phyloP scores from a whole-genome alignment of 2,113 vertebrate species.

The Oncorhynchus keta region DNA sequence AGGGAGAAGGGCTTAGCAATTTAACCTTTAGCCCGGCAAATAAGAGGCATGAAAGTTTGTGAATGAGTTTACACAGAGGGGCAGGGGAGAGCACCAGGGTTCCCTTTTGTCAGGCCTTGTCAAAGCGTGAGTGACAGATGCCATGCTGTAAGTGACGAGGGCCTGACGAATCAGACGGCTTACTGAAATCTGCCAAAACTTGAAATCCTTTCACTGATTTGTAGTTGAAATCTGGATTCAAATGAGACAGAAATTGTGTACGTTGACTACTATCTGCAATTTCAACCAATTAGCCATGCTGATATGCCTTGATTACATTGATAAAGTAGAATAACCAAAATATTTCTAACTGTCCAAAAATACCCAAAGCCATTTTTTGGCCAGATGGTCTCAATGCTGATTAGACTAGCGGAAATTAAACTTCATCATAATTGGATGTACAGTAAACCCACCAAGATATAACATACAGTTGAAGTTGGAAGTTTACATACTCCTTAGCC shows the following conservation, averaged over 20 bases:
- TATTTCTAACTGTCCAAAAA: too few relatives aligned
- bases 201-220: too few relatives aligned
- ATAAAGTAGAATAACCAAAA: too few relatives aligned
- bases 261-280: too few relatives aligned
- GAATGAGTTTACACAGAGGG: slow-evolving; percentile 2
- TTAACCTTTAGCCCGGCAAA: slow-evolving; percentile 1
- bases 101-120: background rate
- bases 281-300: too few relatives aligned
- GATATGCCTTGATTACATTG: too few relatives aligned
- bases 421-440: too few relatives aligned
- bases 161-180: background rate
- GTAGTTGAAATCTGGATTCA: too few relatives aligned
- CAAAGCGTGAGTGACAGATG: slow-evolving; percentile 2
- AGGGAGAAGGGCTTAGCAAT: background rate
- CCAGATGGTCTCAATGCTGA: background rate
- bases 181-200: background rate
- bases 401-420: background rate
- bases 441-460: background rate
- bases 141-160: background rate
- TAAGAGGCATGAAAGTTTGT: background rate
- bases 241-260: too few relatives aligned
- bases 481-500: too few relatives aligned
- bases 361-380: too few relatives aligned
- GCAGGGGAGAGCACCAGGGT: background rate
- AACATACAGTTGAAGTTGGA: background rate